Evolutionary conservation across 1,140 invertebrate species (phyloP).

Genomic region (Chionoecetes opilio): DNA sequence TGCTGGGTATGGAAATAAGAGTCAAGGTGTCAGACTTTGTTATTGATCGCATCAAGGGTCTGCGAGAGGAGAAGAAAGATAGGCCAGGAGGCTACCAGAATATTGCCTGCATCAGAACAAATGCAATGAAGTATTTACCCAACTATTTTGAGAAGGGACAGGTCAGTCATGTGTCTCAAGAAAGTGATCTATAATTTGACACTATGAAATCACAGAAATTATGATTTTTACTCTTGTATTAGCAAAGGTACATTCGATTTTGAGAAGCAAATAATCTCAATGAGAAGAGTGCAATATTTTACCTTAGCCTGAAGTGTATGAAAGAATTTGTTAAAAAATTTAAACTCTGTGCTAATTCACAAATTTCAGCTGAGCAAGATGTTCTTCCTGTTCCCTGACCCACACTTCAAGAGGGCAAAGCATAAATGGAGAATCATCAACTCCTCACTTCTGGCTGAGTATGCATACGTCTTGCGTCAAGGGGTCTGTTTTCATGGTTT

Average conservation of each 20-base stretch:
- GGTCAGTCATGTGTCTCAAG: slow-evolving; percentile 84
- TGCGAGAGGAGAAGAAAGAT: slow-evolving; percentile 88
- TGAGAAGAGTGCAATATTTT: too few species aligned
- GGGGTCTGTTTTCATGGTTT: slow-evolving; percentile 87
- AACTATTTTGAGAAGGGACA: slow-evolving; percentile 98
- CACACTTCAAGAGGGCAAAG: slow-evolving; percentile 99
- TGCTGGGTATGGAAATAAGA: slow-evolving; percentile 98
- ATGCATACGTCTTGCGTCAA: slow-evolving; percentile 95
- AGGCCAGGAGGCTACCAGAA: slow-evolving; percentile 92
- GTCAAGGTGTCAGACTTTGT: slow-evolving; percentile 99
- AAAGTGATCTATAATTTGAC: too few species aligned
- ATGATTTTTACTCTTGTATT: too few species aligned
- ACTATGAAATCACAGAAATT: too few species aligned
- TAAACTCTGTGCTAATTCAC: not conserved
- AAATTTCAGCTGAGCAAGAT: slow-evolving; percentile 95
- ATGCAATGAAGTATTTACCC: slow-evolving; percentile 99
- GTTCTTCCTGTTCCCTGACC: slow-evolving; percentile 99
- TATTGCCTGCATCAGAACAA: slow-evolving; percentile 97
- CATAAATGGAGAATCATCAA: slow-evolving; percentile 99
- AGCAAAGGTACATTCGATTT: too few species aligned
- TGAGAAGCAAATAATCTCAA: too few species aligned
- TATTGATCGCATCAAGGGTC: slow-evolving; percentile 95
- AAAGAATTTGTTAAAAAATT: not conserved
- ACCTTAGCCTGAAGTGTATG: too few species aligned
- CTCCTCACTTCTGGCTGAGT: slow-evolving; percentile 95